phyloP scores from a whole-genome alignment of 2,797 vertebrate species.

The Oryzias dopingdopingensis region DNA sequence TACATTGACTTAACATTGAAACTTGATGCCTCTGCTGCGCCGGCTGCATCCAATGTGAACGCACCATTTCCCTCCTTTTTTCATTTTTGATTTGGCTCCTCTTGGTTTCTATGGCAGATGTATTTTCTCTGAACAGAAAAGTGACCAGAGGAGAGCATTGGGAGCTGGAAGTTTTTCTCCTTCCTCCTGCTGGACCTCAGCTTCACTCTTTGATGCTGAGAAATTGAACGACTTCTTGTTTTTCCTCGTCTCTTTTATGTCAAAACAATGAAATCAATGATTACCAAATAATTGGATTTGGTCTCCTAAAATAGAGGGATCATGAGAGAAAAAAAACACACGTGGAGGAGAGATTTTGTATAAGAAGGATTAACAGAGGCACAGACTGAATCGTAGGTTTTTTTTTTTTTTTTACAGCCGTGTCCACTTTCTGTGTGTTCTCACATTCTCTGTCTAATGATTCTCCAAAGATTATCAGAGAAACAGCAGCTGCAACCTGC shows the following conservation, averaged over 20 bases:
- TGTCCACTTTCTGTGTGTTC: not conserved
- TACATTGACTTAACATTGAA: too few relatives aligned
- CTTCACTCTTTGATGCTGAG: not conserved
- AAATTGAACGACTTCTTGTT: constrained; percentile 35
- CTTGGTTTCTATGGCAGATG: not conserved
- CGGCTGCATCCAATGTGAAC: too few relatives aligned
- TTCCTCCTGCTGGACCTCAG: not conserved
- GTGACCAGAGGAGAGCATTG: not conserved
- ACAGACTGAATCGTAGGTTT: not conserved
- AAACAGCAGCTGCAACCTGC: constrained; percentile 8
- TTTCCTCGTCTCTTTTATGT: constrained; percentile 22
- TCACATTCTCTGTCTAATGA: not conserved
- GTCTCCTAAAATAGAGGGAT: constrained; percentile 35
- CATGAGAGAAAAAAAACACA: constrained; percentile 31
- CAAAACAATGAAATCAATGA: constrained; percentile 36
- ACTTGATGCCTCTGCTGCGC: too few relatives aligned
- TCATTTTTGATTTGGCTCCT: too few relatives aligned
- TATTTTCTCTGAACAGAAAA: not conserved
- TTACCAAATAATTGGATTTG: constrained; percentile 47
- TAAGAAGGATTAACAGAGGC: not conserved
- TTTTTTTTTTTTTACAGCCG: not conserved
- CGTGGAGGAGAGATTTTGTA: constrained; percentile 14
- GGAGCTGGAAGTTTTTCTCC: not conserved
- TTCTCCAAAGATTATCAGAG: too few relatives aligned
- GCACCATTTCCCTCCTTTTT: too few relatives aligned